phyloP scores from a whole-genome alignment of 2,113 vertebrate genomes.

The Etheostoma spectabile region DNA sequence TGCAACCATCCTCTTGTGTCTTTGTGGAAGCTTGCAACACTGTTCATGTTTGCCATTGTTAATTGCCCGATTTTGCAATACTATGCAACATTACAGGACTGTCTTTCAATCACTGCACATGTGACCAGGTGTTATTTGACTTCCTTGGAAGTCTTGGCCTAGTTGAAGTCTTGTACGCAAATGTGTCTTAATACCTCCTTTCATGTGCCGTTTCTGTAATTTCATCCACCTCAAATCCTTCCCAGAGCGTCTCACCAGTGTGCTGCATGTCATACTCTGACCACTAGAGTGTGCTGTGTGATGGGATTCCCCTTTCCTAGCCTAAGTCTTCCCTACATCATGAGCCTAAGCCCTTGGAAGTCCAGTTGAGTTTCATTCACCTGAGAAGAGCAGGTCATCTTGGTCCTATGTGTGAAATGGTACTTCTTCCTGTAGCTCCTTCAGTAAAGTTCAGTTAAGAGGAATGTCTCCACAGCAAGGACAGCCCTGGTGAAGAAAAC shows the following conservation, averaged over 20 bases:
- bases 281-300: conserved; percentile 74
- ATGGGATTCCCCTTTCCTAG: conserved; percentile 50
- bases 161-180: not conserved
- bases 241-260: not conserved
- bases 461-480: conserved; percentile 15
- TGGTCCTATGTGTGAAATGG: not conserved
- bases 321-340: conserved; percentile 26
- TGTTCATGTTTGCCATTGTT: not conserved
- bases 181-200: not conserved
- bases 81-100: not conserved
- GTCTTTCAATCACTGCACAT: not conserved
- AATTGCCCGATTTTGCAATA: not conserved
- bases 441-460: conserved; percentile 4
- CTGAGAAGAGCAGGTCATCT: conserved; percentile 19
- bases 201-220: conserved; percentile 1
- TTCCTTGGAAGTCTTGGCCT: not conserved
- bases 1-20: not conserved
- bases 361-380: conserved; percentile 7
- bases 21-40: not conserved
- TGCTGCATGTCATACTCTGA: conserved; percentile 18
- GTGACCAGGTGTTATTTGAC: not conserved
- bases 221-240: not conserved
- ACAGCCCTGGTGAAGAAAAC: conserved; percentile 10
- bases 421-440: not conserved
- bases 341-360: conserved; percentile 28